Evolutionary conservation across 2,888 invertebrate genomes (phyloP), one percentile per base, ranked within the genome.

Genomic region (Lacanobia wlatinum): DNA sequence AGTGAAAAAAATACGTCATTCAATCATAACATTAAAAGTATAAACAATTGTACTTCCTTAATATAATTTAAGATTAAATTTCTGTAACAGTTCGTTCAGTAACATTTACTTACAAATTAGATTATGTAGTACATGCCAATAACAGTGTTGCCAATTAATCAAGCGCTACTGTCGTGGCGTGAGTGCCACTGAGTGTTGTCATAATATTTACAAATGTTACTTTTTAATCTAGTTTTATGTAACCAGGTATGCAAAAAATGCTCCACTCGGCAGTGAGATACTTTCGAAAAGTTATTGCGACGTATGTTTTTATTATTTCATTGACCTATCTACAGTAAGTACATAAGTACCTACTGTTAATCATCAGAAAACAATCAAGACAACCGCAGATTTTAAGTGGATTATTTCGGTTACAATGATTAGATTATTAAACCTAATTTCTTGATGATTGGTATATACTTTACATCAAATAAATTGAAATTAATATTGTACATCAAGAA

Each of bases 371-470:
- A 34, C 18, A 14, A 66, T 66, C 58, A 66, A 58, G 18, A 18
- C n/a, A 34, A 28, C 38, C 1, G 9, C 8, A n/a, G 14, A 58
- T 28, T 60, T 70, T 28, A 48, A 46, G 46, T 18, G 28, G 69
- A 73, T 77, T 77, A 77, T 40, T 48, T 74, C 38, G 21, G 48
- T 48, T 70, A 21, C 38, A 18, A 21, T 12, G 70, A 73, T 73
- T 40, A 77, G 70, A 77, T 73, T 68, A 40, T n/a, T 34, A 58
- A 66, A 52, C n/a, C 48, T 23, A n/a, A 28, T 58, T 58, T 23
- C 14, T 60, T 48, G 16, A 16, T 23, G 18, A 18, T 28, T 28
- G n/a, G n/a, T n/a, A 28, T 34, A 6, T 34, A 34, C 34, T 34
- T 34, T 34, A 34, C 0, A 34, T 34, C 34, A 34, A 34, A 34